Conservation (phyloP, 2,797 vertebrate species). For the Tapirus indicus region DNA sequence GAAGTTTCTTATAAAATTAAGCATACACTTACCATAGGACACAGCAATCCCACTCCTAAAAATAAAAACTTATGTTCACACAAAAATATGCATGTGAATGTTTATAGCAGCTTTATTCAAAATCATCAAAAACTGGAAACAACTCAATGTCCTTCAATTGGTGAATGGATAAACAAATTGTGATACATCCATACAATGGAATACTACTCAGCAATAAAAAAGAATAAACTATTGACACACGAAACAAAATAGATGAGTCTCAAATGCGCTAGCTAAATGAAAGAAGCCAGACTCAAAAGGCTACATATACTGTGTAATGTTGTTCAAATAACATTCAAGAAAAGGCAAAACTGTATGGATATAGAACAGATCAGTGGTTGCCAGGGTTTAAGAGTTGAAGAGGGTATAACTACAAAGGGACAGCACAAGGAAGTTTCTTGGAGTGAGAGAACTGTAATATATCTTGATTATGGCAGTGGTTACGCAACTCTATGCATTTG, state of each 20-base stretch:
- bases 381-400: neutral
- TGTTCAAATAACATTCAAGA: neutral
- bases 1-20: constrained; percentile 23
- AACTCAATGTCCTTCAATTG: neutral
- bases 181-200: neutral
- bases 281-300: neutral
- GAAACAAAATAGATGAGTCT: neutral
- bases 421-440: neutral
- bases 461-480: neutral
- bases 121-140: constrained; percentile 7
- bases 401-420: neutral
- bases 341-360: neutral
- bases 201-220: neutral
- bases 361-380: neutral
- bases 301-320: neutral
- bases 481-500: neutral
- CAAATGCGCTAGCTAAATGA: neutral
- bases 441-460: neutral
- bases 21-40: neutral
- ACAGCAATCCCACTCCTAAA: neutral
- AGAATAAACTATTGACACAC: neutral
- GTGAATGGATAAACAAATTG: neutral
- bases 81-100: neutral
- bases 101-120: neutral
- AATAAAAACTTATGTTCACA: neutral